These are phyloP conservation scores for Pica pica DNA, from an alignment of 2,113 vertebrate species.

Conservation along the genomic window DNA sequence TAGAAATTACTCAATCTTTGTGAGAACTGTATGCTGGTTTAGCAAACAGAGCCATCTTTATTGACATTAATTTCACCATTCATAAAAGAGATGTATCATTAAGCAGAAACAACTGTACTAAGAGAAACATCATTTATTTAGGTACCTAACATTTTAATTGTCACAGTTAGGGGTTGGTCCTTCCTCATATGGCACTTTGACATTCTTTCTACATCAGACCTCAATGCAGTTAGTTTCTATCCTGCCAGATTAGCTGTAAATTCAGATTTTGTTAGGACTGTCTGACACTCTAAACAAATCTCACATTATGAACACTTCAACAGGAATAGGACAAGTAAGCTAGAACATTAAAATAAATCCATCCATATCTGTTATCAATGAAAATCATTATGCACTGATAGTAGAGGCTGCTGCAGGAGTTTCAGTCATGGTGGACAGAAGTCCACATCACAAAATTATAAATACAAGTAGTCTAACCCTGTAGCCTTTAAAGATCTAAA, in stretches of 20 bases:
- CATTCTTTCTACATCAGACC: neutral
- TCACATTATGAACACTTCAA: neutral
- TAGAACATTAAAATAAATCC: neutral
- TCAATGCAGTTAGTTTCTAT: neutral
- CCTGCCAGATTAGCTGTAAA: neutral
- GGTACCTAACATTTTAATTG: neutral
- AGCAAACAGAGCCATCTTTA: constrained; percentile 15
- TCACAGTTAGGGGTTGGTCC: neutral
- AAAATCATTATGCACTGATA: neutral
- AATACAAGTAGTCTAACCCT: neutral
- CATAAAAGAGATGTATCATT: neutral
- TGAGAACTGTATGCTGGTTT: neutral
- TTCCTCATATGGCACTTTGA: neutral
- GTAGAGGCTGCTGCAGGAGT: neutral
- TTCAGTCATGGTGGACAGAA: neutral
- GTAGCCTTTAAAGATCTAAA: neutral
- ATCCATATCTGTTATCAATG: neutral
- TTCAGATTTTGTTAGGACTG: neutral
- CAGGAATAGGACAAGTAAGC: neutral
- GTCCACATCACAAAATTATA: neutral
- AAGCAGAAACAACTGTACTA: neutral
- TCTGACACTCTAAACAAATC: neutral
- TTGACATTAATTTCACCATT: neutral
- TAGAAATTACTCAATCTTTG: constrained; percentile 46
- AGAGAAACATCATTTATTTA: neutral